Evolutionary conservation across 2,113 vertebrate genomes (phyloP).

Genomic region (Phoenicopterus ruber): DNA sequence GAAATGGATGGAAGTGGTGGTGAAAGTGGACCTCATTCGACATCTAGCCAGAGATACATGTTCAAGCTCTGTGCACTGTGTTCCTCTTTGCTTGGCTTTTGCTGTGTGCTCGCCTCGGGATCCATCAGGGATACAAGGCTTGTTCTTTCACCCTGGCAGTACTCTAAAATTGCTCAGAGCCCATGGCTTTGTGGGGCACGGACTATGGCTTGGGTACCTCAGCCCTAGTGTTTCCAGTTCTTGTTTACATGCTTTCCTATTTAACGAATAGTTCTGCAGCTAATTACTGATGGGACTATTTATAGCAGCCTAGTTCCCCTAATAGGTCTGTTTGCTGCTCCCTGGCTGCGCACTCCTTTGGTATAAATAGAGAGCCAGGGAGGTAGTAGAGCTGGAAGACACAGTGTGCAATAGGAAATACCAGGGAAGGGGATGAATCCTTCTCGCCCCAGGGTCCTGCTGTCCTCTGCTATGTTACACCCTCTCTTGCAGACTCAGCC

Average conservation of each 20-base stretch:
- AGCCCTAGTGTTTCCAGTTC: not conserved
- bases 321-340: not conserved
- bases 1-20: too few relatives aligned
- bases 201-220: not conserved
- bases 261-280: not conserved
- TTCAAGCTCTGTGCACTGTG: not conserved
- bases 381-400: not conserved
- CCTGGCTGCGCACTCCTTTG: not conserved
- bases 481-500: not conserved
- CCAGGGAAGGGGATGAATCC: not conserved
- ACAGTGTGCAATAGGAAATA: not conserved
- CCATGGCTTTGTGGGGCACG: not conserved
- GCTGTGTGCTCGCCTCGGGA: not conserved
- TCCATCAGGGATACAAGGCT: not conserved
- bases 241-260: not conserved
- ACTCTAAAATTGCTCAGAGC: not conserved
- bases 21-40: not conserved
- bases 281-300: conserved; percentile 18
- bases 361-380: not conserved
- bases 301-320: not conserved
- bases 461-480: not conserved
- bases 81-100: not conserved
- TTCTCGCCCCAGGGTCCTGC: not conserved
- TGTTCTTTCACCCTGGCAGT: not conserved
- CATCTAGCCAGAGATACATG: accelerated